phyloP scores from a whole-genome alignment of 1,140 invertebrate genomes.

The Chrysomallon squamiferum region DNA sequence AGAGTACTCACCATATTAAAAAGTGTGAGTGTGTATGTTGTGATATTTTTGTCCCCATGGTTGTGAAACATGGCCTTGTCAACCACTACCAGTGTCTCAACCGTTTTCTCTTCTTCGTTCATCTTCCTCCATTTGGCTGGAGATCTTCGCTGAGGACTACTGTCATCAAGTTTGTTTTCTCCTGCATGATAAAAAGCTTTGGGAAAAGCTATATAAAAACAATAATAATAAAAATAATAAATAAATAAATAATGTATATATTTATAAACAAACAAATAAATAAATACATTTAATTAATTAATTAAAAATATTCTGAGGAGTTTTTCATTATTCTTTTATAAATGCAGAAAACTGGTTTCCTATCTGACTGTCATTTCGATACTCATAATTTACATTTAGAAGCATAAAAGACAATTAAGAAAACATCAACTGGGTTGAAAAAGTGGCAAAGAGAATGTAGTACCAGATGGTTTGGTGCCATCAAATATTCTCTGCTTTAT shows the following conservation, averaged over 20 bases:
- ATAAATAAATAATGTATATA: too few species aligned
- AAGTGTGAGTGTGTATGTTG: constrained; percentile 57
- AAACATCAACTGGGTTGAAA: too few species aligned
- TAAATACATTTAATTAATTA: too few species aligned
- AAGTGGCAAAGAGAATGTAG: too few species aligned
- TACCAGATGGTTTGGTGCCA: not conserved
- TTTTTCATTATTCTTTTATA: too few species aligned
- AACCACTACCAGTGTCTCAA: constrained; percentile 53
- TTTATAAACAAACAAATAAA: too few species aligned
- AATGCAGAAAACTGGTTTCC: too few species aligned
- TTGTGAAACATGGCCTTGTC: constrained; percentile 53
- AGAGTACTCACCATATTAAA: constrained; percentile 59
- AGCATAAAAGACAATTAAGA: not conserved
- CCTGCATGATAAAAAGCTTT: not conserved
- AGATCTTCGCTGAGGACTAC: not conserved
- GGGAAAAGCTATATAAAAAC: not conserved
- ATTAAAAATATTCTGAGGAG: too few species aligned
- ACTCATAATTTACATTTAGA: too few species aligned
- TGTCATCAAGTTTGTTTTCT: not conserved
- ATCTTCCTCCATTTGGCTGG: constrained; percentile 3
- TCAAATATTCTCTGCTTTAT: not conserved
- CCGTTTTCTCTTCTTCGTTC: constrained; percentile 29
- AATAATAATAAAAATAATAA: not conserved
- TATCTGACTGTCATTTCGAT: too few species aligned
- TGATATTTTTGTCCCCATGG: constrained; percentile 57